A percentile compares a stretch with the other conserved stretches of the same genome.
These are phyloP conservation scores for Halcyon smyrnensis DNA, from an alignment of 2,797 vertebrate genomes.

Conservation along the genomic window DNA sequence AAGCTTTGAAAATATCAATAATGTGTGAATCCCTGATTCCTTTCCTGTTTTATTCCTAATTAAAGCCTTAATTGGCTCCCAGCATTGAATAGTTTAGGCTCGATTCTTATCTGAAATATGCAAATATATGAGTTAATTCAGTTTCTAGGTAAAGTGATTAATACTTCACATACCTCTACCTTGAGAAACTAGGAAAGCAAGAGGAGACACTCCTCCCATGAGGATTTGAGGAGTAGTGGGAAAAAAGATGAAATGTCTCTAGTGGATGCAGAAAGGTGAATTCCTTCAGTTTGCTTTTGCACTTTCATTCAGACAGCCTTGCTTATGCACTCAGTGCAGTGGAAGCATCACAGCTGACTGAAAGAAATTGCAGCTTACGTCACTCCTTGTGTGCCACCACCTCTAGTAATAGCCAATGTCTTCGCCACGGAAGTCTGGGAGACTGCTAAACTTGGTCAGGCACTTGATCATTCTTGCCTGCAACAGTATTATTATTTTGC, in stretches of 20 bases:
- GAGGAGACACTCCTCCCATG: not conserved
- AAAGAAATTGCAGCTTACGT: not conserved
- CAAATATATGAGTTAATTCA: not conserved
- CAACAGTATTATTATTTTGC: not conserved
- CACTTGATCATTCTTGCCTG: not conserved
- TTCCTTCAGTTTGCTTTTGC: not conserved
- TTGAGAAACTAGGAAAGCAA: not conserved
- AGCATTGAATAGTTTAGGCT: not conserved
- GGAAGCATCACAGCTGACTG: not conserved
- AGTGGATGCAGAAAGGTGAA: not conserved
- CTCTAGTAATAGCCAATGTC: not conserved
- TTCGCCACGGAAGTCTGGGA: not conserved
- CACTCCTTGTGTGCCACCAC: rapidly evolving
- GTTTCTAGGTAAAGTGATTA: not conserved
- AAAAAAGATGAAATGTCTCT: not conserved
- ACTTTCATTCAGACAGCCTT: not conserved
- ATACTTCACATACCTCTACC: not conserved
- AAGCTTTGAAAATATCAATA: conserved; percentile 16
- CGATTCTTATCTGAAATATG: not conserved
- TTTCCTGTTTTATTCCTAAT: conserved; percentile 34
- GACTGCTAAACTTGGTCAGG: not conserved
- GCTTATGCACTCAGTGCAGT: not conserved
- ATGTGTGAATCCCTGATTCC: not conserved
- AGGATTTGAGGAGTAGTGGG: not conserved
- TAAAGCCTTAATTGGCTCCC: not conserved